Evolutionary conservation across 2,797 vertebrate genomes (phyloP).

Genomic region (Kryptolebias ocellatus): DNA sequence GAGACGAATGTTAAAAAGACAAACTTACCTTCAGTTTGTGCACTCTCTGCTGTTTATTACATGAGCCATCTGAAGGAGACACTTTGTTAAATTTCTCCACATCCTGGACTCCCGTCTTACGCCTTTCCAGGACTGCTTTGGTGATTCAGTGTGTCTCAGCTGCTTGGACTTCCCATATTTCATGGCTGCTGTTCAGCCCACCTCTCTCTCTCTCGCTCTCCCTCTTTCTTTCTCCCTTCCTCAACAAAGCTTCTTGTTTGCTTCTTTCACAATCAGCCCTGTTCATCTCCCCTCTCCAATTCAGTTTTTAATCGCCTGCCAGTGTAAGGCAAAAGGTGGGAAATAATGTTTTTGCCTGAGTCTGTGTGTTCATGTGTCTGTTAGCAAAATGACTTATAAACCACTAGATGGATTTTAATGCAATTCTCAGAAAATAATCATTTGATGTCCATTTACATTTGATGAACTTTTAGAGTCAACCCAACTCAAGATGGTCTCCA

Average conservation of each 20-base stretch:
- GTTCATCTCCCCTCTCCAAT: slow-evolving; percentile 6
- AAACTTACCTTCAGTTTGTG: slow-evolving; percentile 38
- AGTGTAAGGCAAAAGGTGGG: no score
- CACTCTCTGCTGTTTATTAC: slow-evolving; percentile 11
- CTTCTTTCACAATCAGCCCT: background rate
- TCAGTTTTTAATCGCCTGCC: no score
- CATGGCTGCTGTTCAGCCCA: slow-evolving; percentile 26
- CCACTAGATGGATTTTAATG: no score
- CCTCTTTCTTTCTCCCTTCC: background rate
- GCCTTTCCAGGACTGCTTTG: slow-evolving; percentile 32
- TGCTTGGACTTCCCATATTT: slow-evolving; percentile 37
- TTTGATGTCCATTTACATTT: no score
- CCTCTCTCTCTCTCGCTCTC: slow-evolving; percentile 26
- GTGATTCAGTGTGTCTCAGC: slow-evolving; percentile 32
- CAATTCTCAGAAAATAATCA: no score
- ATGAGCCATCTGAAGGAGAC: background rate
- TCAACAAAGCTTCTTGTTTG: slow-evolving; percentile 1
- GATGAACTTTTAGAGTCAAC: no score
- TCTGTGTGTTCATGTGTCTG: no score
- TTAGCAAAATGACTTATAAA: no score
- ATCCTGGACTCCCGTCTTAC: slow-evolving; percentile 10
- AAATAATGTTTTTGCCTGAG: no score
- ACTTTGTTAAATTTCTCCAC: background rate
- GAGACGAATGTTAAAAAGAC: background rate
- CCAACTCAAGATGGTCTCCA: no score